Evolutionary conservation across 2,113 vertebrate genomes (phyloP), one percentile per base, ranked within the genome.

Genomic region (Amphiprion percula): DNA sequence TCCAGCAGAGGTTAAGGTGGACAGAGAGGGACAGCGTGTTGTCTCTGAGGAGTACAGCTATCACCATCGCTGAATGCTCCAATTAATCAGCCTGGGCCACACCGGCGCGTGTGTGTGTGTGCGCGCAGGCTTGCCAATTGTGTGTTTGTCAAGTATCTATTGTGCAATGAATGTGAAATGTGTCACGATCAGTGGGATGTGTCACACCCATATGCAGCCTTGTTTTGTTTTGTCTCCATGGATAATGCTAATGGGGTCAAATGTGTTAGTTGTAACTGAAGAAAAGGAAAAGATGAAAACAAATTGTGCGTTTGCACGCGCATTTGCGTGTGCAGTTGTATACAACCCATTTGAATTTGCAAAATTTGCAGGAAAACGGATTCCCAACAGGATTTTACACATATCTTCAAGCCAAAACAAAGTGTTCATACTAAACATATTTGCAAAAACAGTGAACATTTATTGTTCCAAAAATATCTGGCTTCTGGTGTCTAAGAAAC

Each of bases 1-100:
- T 84, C 79, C 69, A 67, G 82, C 55, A 61, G 80, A 88, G 89
- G 92, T 89, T 87, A 90, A 85, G 79, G 88, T 86, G 87, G 85
- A 88, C 77, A 77, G 69, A 77, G 73, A 54, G 77, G 79, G 86
- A 89, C 85, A 78, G 85, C 74, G 85, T 72, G 87, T 86, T 87
- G 88, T 88, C 92, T 90, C 90, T 37, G 77, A 91, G 89, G 91
- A 87, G 58, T 56, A 67, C 80, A 91, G 87, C 91, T 77, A 91
- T 93, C 89, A 88, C 77, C 1, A 15, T 77, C 4, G 59, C 80
- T 91, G 84, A 91, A 90, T 64, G 47, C 74, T 81, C 64, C 91
- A 91, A 93, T 92, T 91, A 91, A 92, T 93, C 92, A 93, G 61
- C 62, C 56, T 1, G 26, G 77, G 79, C 83, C 87, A 72, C 82